Conservation (phyloP, 1,140 invertebrate genomes). For the Pseudoatta argentina region DNA sequence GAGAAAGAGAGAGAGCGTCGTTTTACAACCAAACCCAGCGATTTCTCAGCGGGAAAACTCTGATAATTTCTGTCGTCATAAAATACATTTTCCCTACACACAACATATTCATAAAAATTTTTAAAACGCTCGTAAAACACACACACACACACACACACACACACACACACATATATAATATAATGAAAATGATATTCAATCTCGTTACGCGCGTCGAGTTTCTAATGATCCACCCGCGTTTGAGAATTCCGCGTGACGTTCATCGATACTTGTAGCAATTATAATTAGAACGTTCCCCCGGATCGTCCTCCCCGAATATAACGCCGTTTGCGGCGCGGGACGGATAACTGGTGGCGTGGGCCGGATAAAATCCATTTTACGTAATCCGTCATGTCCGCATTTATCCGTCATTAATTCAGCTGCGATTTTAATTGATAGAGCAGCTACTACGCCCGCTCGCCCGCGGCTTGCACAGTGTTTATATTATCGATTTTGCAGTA, state of each 20-base stretch:
- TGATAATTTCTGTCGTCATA: conserved; percentile 40
- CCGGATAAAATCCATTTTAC: conserved; percentile 48
- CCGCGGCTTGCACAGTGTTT: conserved; percentile 49
- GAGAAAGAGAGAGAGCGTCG: not conserved
- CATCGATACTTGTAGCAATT: conserved; percentile 54
- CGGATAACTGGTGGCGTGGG: conserved; percentile 25
- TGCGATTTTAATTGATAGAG: conserved; percentile 62
- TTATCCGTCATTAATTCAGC: conserved; percentile 60
- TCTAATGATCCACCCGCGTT: conserved; percentile 23
- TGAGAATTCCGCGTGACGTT: conserved; percentile 35
- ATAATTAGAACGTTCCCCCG: conserved; percentile 35
- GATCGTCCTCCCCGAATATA: not conserved
- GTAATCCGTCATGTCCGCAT: conserved; percentile 60
- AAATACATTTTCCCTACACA: not conserved
- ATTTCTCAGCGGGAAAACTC: conserved; percentile 18
- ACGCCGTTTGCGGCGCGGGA: conserved; percentile 33
- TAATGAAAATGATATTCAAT: conserved; percentile 29
- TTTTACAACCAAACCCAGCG: conserved; percentile 3
- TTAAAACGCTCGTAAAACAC: not conserved
- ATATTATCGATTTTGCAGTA: conserved; percentile 58
- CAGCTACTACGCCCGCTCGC: conserved; percentile 30
- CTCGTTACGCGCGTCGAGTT: conserved; percentile 12
- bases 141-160: too few species aligned
- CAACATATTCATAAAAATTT: not conserved
- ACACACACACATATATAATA: too few species aligned